Evolutionary conservation across 2,888 invertebrate species (phyloP), one percentile per base, ranked within the genome.

Genomic region (Trachelus iudaicus): DNA sequence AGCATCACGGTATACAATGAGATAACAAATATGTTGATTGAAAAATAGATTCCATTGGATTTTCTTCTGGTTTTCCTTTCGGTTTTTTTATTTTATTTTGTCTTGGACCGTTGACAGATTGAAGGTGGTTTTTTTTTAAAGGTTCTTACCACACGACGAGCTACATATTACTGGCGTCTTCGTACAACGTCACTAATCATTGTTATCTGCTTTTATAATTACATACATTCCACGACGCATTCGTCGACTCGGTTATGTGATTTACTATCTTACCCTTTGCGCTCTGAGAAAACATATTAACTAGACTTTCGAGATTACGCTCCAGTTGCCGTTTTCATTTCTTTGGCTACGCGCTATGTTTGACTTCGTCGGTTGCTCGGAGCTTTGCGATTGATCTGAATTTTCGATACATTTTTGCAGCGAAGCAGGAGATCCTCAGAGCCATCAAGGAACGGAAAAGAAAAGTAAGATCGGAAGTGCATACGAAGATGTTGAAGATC

Each of bases 401-500:
- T 87, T 80, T 77, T 81, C 80, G 13, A 69, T 73, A 4, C 76
- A 81, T 56, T 81, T 82, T 33, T 40, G 23, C 35, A 34, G 37
- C 34, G 23, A 33, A 13, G 31, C 34, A 34, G 3, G 34, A 34
- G 2, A 15, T 12, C 4, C 74, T 33, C 15, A 13, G 1, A 33
- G 30, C 74, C 35, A 74, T 13, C 35, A 30, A 23, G 13, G 37
- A 34, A 1, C n/a, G 74, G 23, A 74, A 30, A 31, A 13, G 71
- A 23, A 71, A 23, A 34, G 34, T 71, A 12, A 12, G 71, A 31
- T 9, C 71, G 71, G 71, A 71, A 71, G 23, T 12, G 71, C 31
- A 71, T 12, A 31, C 79, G 23, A 93, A 92, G 80, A 92, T 94
- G 90, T 85, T 96, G 93, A 95, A 95, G 92, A 96, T 98, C 85